Evolutionary conservation across 1,140 invertebrate genomes (phyloP).

Genomic region (Doryteuthis pealeii): DNA sequence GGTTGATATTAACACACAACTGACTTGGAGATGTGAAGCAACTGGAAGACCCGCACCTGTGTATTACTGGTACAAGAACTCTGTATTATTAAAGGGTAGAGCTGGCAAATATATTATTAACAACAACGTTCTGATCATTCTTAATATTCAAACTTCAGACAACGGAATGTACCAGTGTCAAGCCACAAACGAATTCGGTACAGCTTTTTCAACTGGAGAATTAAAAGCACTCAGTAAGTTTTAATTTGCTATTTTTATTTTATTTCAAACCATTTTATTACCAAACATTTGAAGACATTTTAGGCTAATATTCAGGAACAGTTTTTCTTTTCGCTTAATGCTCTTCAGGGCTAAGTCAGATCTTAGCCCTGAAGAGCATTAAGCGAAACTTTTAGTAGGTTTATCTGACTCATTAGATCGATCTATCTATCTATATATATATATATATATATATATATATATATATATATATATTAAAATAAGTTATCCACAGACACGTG

Average conservation of each 20-base stretch:
- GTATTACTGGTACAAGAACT: constrained; percentile 85
- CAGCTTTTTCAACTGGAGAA: constrained; percentile 84
- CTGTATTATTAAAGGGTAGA: constrained; percentile 63
- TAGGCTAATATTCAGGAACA: no score
- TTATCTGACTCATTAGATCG: no score
- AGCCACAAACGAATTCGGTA: constrained; percentile 85
- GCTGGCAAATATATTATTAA: constrained; percentile 17
- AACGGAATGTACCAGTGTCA: constrained; percentile 90
- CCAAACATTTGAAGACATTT: no score
- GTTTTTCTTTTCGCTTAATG: no score
- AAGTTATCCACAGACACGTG: no score
- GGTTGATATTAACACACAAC: constrained; percentile 76
- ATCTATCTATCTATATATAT: no score
- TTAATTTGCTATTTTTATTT: no score
- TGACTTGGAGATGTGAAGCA: constrained; percentile 93
- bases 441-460: no score
- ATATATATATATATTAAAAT: no score
- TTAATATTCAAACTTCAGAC: constrained; percentile 11
- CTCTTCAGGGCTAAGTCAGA: no score
- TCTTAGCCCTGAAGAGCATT: no score
- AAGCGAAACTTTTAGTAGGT: no score
- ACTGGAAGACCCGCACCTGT: constrained; percentile 91
- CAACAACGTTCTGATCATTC: constrained; percentile 19
- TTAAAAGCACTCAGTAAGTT: constrained; percentile 68
- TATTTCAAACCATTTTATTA: neutral